A percentile compares a stretch with the other conserved stretches of the same genome.
Conservation (phyloP, 2,113 vertebrate species). For the Pollimyrus isidori region DNA sequence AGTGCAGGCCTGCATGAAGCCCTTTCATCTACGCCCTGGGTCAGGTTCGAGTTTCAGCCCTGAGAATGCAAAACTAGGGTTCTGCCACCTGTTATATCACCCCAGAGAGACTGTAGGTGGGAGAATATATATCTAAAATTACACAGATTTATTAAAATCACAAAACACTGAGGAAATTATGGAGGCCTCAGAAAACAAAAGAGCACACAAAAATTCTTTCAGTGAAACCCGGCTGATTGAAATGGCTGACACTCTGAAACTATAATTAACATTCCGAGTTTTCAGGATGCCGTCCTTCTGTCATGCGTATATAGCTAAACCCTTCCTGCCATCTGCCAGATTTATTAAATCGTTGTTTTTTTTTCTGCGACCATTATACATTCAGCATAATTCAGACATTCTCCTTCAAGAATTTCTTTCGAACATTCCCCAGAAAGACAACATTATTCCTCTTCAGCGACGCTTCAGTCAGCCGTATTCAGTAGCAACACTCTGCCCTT, state of each 20-base stretch:
- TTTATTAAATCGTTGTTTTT: background rate
- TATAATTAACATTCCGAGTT: background rate
- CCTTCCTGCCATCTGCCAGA: background rate
- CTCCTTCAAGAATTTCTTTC: background rate
- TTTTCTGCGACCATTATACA: background rate
- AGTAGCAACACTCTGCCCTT: background rate
- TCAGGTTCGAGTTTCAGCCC: background rate
- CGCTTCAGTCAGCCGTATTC: constrained; percentile 30
- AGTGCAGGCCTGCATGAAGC: background rate
- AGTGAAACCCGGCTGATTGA: background rate
- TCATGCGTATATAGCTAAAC: background rate
- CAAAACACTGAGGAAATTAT: background rate
- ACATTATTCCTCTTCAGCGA: background rate
- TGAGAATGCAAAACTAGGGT: background rate
- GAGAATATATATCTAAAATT: background rate
- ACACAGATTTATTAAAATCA: background rate
- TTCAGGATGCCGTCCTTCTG: background rate
- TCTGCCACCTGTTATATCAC: background rate
- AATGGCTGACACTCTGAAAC: background rate
- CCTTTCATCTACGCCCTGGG: background rate
- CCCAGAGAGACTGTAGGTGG: background rate
- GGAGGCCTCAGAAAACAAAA: background rate
- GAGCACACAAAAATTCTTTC: background rate
- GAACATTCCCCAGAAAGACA: background rate
- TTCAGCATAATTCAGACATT: background rate